These are phyloP conservation scores for Sarcoramphus papa DNA, from an alignment of 2,797 vertebrate species.

Conservation along the genomic window DNA sequence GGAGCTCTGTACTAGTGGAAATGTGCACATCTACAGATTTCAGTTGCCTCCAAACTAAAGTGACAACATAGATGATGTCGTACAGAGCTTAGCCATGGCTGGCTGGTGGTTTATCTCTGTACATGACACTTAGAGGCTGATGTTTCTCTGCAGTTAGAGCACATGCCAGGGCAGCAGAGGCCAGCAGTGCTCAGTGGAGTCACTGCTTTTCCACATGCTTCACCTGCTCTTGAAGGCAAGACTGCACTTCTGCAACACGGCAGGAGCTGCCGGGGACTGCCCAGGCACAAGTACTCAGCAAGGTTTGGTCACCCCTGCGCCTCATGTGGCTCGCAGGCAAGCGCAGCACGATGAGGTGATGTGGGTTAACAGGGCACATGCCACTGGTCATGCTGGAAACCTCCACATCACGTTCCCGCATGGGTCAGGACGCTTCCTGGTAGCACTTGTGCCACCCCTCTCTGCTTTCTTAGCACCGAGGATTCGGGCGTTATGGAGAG, in stretches of 20 bases:
- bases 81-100: neutral
- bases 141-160: neutral
- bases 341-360: neutral
- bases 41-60: neutral
- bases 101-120: no score
- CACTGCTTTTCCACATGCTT: neutral
- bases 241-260: neutral
- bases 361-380: no score
- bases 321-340: neutral
- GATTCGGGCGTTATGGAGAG: neutral
- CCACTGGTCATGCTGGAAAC: neutral
- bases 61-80: neutral
- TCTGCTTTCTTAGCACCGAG: neutral
- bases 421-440: neutral
- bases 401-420: neutral
- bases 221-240: neutral
- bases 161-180: neutral
- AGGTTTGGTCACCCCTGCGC: no score
- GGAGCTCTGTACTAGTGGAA: neutral
- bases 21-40: neutral
- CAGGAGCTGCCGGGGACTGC: neutral
- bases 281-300: neutral
- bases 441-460: neutral
- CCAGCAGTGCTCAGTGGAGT: no score
- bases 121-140: neutral